phyloP scores from a whole-genome alignment of 1,140 invertebrate species.

The Marisa cornuarietis region DNA sequence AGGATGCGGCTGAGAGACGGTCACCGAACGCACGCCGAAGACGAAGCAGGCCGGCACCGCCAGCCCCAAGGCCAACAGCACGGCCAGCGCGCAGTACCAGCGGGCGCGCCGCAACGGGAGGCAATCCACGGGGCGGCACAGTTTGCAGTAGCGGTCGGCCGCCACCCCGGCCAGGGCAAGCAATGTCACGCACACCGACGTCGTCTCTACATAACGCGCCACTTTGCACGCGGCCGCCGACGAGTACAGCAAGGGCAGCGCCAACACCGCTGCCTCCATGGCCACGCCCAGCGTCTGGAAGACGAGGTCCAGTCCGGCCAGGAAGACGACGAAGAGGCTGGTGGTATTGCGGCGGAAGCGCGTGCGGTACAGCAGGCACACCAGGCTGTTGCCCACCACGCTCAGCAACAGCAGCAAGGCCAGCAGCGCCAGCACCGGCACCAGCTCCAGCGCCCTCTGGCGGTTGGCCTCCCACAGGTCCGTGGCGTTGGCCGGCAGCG shows the following conservation, averaged over 20 bases:
- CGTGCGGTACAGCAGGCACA: slow-evolving; percentile 17
- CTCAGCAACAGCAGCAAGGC: slow-evolving; percentile 5
- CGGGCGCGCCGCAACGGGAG: slow-evolving; percentile 1
- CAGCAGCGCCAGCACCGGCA: slow-evolving; percentile 13
- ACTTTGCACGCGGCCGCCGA: slow-evolving; percentile 18
- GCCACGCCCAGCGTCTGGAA: background rate
- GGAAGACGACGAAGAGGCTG: slow-evolving; percentile 16
- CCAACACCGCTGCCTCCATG: slow-evolving; percentile 18
- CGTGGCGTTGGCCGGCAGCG: too few relatives aligned
- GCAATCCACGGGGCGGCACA: slow-evolving; percentile 13
- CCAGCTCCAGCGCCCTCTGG: background rate
- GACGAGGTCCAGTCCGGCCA: slow-evolving; percentile 13
- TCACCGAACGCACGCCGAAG: slow-evolving; percentile 2
- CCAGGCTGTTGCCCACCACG: slow-evolving; percentile 16
- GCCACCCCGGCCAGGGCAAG: slow-evolving; percentile 8
- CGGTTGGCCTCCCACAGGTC: slow-evolving; percentile 5
- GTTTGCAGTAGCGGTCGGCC: slow-evolving; percentile 14
- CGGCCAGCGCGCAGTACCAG: slow-evolving; percentile 4
- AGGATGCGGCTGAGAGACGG: too few relatives aligned
- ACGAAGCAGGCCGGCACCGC: slow-evolving; percentile 9
- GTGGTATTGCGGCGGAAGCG: slow-evolving; percentile 20
- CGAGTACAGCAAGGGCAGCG: slow-evolving; percentile 11
- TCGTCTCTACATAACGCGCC: slow-evolving; percentile 20
- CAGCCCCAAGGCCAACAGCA: slow-evolving; percentile 7
- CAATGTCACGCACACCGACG: slow-evolving; percentile 11